Conservation (phyloP, 2,888 invertebrate genomes). For the Acleris emargana region DNA sequence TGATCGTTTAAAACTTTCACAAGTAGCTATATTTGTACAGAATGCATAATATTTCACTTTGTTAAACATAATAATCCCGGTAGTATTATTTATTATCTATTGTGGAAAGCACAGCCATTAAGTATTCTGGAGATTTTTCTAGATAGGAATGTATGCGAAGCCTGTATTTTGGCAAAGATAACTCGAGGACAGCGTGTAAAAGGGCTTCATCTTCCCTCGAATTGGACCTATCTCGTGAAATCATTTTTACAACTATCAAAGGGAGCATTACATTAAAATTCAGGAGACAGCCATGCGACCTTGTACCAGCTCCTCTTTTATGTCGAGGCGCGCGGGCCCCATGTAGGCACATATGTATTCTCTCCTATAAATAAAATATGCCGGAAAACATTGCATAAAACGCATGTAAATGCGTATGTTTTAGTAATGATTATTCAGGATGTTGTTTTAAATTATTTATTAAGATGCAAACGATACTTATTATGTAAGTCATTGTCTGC, state of each 20-base stretch:
- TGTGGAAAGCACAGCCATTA: conserved; percentile 44
- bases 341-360: conserved; percentile 46
- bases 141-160: conserved; percentile 19
- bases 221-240: conserved; percentile 57
- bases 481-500: background rate
- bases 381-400: conserved; percentile 53
- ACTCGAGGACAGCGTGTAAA: background rate
- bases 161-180: conserved; percentile 2
- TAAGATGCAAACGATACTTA: too few species aligned
- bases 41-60: conserved; percentile 42
- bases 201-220: conserved; percentile 3
- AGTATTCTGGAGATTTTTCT: conserved; percentile 41
- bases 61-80: conserved; percentile 46
- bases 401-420: conserved; percentile 48
- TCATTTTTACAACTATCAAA: conserved; percentile 78
- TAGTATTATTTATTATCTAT: conserved; percentile 51
- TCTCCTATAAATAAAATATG: conserved; percentile 63
- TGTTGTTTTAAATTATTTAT: conserved; percentile 1
- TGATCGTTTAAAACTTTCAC: conserved; percentile 22
- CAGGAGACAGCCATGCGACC: conserved; percentile 70
- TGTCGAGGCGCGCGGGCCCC: conserved; percentile 48
- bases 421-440: conserved; percentile 27
- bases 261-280: conserved; percentile 76
- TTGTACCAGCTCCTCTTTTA: conserved; percentile 61
- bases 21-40: conserved; percentile 20